Base-by-base conservation (phyloP, 1,140 invertebrate species). In the Anastatus disparis region DNA sequence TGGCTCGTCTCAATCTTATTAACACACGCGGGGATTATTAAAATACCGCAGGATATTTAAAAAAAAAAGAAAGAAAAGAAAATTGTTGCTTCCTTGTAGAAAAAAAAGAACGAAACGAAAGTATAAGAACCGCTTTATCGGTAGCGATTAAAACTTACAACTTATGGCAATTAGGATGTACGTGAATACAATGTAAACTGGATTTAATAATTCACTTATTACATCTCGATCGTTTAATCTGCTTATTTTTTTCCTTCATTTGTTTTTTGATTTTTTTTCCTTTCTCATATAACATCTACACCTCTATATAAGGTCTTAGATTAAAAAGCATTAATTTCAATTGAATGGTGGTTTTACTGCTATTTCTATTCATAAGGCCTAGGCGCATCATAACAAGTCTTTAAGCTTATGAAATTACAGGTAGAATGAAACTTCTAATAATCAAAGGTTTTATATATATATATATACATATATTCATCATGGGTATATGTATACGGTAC, bases 311-410 rank as follows among this genome's bases (percentile, higher is more conserved):
- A n/a, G 6, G 22, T 2, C 35, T 8, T 9, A n/a, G 17, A 58
- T 67, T 48, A 24, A 48, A 31, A 46, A 40, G 17, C 42, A 35
- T 67, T 48, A 67, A 67, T 67, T 58, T 56, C 38, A 58, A 67
- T 56, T 29, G 52, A 27, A 3, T 35, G n/a, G 13, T 12, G 38
- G 42, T 48, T n/a, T 63, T 67, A 31, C 26, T 58, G 40, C 38
- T 46, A 67, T 48, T 67, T 58, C 20, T 27, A 66, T 66, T 66
- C 64, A 52, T 66, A 50, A 31, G 17, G 13, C 15, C 56, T 38
- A 22, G 20, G 13, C 20, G 8, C n/a, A n/a, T 35, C 22, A 17
- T 26, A 7, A 13, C 24, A 50, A 53, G n/a, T 40, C 22, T 20
- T 58, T 42, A 22, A 24, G 29, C 17, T 27, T 12, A 20, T 52